Conservation (phyloP, 2,888 invertebrate species). For the Hoplodrina ambigua region DNA sequence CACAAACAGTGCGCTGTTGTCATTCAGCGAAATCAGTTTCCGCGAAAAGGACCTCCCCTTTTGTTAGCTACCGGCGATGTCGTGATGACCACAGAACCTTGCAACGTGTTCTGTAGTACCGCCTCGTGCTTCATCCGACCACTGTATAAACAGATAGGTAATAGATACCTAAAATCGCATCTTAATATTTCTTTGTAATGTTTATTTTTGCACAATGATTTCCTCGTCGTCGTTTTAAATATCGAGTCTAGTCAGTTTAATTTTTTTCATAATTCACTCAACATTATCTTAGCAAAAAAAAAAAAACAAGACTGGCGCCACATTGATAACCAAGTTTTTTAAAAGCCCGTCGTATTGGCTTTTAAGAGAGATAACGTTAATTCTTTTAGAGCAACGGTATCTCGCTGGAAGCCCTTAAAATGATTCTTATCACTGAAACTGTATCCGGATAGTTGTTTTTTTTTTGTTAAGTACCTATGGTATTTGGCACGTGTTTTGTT, state of each 20-base stretch:
- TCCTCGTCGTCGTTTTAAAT: constrained; percentile 54
- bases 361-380: constrained; percentile 67
- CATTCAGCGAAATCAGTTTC: constrained; percentile 75
- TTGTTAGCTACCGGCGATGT: constrained; percentile 63
- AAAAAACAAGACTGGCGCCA: constrained; percentile 82
- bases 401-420: constrained; percentile 74
- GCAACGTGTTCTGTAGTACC: background rate
- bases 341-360: constrained; percentile 62
- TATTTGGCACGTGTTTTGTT: constrained; percentile 79
- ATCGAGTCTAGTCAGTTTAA: constrained; percentile 53
- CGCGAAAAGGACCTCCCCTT: constrained; percentile 71
- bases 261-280: constrained; percentile 58
- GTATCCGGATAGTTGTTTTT: constrained; percentile 72
- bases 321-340: constrained; percentile 68
- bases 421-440: constrained; percentile 75
- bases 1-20: constrained; percentile 70
- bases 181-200: constrained; percentile 27
- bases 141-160: constrained; percentile 19
- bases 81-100: constrained; percentile 12
- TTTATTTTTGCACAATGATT: constrained; percentile 45
- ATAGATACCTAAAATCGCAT: constrained; percentile 21
- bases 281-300: constrained; percentile 69
- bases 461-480: constrained; percentile 66
- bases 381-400: constrained; percentile 73
- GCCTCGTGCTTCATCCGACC: constrained; percentile 39